phyloP scores from a whole-genome alignment of 1,140 invertebrate genomes.

The Melitaea cinxia region DNA sequence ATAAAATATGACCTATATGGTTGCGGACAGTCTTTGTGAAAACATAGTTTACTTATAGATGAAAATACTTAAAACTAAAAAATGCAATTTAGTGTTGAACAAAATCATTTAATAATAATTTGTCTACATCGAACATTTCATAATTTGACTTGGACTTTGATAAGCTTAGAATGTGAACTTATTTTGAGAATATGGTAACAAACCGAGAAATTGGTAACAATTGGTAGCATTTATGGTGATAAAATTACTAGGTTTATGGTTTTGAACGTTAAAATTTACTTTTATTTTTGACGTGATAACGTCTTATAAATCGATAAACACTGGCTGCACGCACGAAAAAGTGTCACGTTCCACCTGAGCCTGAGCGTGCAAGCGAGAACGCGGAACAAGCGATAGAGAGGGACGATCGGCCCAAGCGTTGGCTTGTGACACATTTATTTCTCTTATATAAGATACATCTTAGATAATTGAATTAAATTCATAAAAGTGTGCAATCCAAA shows the following conservation, averaged over 20 bases:
- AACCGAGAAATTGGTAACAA: conserved; percentile 37
- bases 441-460: no score
- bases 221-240: conserved; percentile 34
- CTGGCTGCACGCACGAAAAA: no score
- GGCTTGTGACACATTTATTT: no score
- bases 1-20: conserved; percentile 22
- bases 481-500: no score
- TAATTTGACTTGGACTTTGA: not conserved
- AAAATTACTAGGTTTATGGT: not conserved
- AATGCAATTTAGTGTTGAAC: conserved; percentile 20
- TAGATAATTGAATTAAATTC: no score
- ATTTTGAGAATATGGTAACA: conserved; percentile 28
- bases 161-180: conserved; percentile 1
- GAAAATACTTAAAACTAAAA: conserved; percentile 27
- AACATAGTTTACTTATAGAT: conserved; percentile 18
- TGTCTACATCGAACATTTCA: conserved; percentile 4
- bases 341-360: no score
- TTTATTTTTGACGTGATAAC: no score
- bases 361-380: no score
- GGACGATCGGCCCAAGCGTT: no score
- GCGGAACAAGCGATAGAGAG: no score
- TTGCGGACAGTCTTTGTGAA: conserved; percentile 31
- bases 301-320: no score
- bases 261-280: conserved; percentile 13
- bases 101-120: conserved; percentile 1